Evolutionary conservation across 2,797 vertebrate species (phyloP), one percentile per base, ranked within the genome.

Genomic region (Clarias fuscus): DNA sequence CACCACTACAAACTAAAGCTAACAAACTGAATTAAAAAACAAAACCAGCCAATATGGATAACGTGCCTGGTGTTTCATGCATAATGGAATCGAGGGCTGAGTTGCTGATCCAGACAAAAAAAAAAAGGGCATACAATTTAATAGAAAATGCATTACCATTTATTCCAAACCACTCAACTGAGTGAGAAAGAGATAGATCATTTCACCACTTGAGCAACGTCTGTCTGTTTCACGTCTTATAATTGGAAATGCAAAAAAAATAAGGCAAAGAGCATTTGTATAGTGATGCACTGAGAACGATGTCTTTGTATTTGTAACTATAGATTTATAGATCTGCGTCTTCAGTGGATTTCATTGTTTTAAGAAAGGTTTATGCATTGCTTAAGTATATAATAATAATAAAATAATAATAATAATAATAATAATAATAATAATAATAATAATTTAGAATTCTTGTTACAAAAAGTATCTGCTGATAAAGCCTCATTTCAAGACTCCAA

Each of bases 181-280:
- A 65, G 37, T n/a, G 53, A 79, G 15, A 27, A 43, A 73, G 61
- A 75, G 27, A 82, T 1, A 72, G 37, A 72, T 72, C 22, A 20
- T 48, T 81, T 83, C 53, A 61, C 82, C 92, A 92, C 92, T 93
- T 94, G 93, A 93, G 92, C 91, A 94, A 94, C 91, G 92, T 95
- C 93, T 94, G 95, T 95, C 94, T 96, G 94, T 95, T 95, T 94
- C 92, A 95, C 93, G 95, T 94, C 92, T 92, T 93, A 93, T 94
- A 92, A 95, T 93, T 94, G 95, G 94, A 94, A 95, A 95, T 95
- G 95, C 94, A 30, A 30, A 30, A 30, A 53, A 86, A 95, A 95
- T 96, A 96, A 96, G 95, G 95, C 95, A 95, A 94, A 94, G 93
- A 94, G 94, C 90, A 78, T 84, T 79, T 93, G 91, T 91, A 94